phyloP scores from a whole-genome alignment of 2,888 invertebrate species.

The Fabriciana adippe region DNA sequence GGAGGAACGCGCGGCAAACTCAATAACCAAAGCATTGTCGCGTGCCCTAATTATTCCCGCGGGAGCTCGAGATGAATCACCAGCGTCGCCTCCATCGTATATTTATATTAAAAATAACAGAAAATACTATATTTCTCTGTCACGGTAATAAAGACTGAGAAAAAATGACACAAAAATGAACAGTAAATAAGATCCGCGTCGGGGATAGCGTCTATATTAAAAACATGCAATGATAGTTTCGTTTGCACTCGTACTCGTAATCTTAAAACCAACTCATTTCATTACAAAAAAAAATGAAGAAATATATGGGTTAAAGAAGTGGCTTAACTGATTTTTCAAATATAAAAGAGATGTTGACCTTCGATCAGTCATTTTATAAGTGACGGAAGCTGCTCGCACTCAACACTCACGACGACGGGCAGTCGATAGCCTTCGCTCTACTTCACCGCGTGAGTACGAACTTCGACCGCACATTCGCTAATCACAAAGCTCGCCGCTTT shows the following conservation, averaged over 20 bases:
- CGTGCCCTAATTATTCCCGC: conserved; percentile 8
- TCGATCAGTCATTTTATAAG: no score
- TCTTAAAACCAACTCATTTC: no score
- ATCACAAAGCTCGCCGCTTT: no score
- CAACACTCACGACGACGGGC: no score
- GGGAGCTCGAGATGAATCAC: neutral
- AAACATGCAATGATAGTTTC: neutral
- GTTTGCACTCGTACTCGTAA: no score
- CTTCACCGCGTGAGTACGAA: neutral
- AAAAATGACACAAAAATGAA: neutral
- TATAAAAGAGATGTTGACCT: no score
- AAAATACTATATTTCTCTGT: conserved; percentile 4
- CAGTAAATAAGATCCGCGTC: neutral
- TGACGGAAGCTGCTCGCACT: no score
- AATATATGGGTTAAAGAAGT: neutral
- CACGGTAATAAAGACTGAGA: neutral
- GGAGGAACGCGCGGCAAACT: conserved; percentile 13
- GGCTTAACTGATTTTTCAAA: no score
- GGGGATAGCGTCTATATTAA: neutral
- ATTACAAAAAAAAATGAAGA: no score
- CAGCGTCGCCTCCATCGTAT: neutral
- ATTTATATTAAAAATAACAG: conserved; percentile 2
- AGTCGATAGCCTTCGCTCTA: no score
- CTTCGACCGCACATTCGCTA: neutral
- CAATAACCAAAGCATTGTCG: conserved; percentile 8